Conservation (phyloP, 2,113 vertebrate species). For the Pachycephala philippinensis region DNA sequence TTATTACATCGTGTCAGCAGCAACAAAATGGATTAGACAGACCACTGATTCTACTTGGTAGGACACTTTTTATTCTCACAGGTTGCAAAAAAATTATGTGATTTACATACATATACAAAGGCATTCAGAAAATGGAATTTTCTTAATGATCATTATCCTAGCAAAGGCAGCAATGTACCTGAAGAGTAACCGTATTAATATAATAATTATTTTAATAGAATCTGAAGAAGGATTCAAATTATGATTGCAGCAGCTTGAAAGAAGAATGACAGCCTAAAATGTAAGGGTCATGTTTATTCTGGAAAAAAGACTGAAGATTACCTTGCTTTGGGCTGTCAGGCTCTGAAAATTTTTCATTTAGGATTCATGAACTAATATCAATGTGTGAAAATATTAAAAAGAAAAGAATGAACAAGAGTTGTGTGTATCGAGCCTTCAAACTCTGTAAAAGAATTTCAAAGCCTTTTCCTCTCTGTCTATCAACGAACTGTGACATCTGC, state of each 20-base stretch:
- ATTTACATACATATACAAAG: not conserved
- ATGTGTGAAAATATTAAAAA: not conserved
- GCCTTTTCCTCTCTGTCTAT: not conserved
- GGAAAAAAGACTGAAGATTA: not conserved
- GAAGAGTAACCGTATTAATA: not conserved
- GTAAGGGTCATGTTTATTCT: not conserved
- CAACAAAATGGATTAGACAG: not conserved
- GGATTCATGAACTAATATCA: not conserved
- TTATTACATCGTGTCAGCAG: not conserved
- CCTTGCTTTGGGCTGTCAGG: not conserved
- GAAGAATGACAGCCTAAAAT: not conserved
- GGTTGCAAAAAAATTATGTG: not conserved
- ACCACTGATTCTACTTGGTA: not conserved
- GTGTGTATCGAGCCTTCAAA: not conserved
- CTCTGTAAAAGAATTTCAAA: not conserved
- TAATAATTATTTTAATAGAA: not conserved
- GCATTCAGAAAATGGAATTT: not conserved
- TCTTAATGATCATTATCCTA: not conserved
- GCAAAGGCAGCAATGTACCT: not conserved
- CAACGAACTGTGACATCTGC: not conserved
- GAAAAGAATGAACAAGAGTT: not conserved
- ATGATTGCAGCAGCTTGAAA: not conserved
- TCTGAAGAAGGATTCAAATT: not conserved
- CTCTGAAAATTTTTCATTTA: not conserved
- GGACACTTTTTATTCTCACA: not conserved